Percentiles rank a stretch among this genome's conserved stretches.
These are phyloP conservation scores for Spicauda simplicius DNA, from an alignment of 2,888 invertebrate species.

Conservation along the genomic window DNA sequence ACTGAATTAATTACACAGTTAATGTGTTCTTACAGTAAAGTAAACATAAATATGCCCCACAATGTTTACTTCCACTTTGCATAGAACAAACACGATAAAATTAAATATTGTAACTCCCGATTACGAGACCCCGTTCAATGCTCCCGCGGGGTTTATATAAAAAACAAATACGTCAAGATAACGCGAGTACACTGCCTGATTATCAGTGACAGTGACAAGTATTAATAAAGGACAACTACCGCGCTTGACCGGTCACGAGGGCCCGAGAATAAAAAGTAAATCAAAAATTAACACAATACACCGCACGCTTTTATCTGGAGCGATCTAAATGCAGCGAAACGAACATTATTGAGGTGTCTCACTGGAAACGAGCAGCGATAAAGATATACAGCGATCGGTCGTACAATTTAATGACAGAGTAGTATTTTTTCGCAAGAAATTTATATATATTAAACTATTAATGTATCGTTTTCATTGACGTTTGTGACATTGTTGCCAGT, in stretches of 20 bases:
- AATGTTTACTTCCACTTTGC: conserved; percentile 17
- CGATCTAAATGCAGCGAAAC: conserved; percentile 71
- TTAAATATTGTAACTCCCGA: conserved; percentile 32
- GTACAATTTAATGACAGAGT: neutral
- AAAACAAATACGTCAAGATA: conserved; percentile 72
- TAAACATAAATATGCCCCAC: neutral
- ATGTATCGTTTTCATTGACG: too few relatives aligned
- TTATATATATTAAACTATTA: too few relatives aligned
- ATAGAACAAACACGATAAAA: conserved; percentile 10
- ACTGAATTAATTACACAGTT: too few relatives aligned
- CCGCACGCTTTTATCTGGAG: conserved; percentile 63
- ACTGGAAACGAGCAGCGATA: neutral
- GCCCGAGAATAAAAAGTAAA: conserved; percentile 55
- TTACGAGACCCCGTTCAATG: conserved; percentile 38
- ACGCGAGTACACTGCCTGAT: conserved; percentile 54
- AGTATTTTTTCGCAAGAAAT: neutral
- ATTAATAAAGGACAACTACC: conserved; percentile 79
- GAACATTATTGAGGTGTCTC: conserved; percentile 53
- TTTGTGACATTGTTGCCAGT: too few relatives aligned
- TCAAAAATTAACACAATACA: conserved; percentile 75
- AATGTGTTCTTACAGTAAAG: too few relatives aligned
- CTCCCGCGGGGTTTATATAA: conserved; percentile 43
- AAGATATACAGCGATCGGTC: too few relatives aligned
- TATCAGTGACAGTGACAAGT: conserved; percentile 81
- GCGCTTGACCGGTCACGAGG: conserved; percentile 55